These are phyloP conservation scores for Orussus abietinus DNA, from an alignment of 1,140 invertebrate genomes.

Conservation along the genomic window DNA sequence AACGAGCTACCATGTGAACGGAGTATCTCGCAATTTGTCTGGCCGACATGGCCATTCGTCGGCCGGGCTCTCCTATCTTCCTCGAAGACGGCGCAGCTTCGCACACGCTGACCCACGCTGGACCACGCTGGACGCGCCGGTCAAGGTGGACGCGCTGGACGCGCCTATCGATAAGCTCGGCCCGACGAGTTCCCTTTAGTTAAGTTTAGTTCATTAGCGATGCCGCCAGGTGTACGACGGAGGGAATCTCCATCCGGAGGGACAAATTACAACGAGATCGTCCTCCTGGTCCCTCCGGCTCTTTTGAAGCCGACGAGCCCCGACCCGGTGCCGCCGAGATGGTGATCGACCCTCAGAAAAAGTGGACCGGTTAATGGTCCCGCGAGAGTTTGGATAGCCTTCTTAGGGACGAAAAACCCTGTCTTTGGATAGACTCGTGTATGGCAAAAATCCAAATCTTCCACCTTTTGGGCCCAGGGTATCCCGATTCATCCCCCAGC, in stretches of 20 bases:
- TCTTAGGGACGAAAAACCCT: conserved; percentile 21
- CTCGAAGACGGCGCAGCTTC: conserved; percentile 31
- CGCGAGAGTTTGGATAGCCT: background rate
- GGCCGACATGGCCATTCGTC: conserved; percentile 49
- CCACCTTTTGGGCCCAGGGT: too few relatives aligned
- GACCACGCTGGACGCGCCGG: conserved; percentile 14
- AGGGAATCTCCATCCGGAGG: conserved; percentile 20
- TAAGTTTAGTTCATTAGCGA: conserved; percentile 41
- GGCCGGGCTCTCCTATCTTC: conserved; percentile 49
- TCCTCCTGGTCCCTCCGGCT: background rate
- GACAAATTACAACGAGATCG: conserved; percentile 40
- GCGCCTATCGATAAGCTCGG: conserved; percentile 35
- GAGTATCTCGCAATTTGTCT: conserved; percentile 52
- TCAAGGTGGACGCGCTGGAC: conserved; percentile 1
- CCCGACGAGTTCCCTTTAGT: conserved; percentile 35
- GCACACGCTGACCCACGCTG: background rate
- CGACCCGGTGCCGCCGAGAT: too few relatives aligned
- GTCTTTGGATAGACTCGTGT: too few relatives aligned
- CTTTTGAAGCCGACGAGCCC: conserved; percentile 10
- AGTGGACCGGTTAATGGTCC: conserved; percentile 24
- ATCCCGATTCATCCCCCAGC: too few relatives aligned
- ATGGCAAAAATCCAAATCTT: too few relatives aligned
- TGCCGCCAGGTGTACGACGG: conserved; percentile 29
- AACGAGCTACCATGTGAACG: conserved; percentile 43
- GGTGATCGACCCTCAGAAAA: too few relatives aligned